Percentiles rank a stretch among this genome's conserved stretches.
These are phyloP conservation scores for Leptonema lineaticorne DNA, from an alignment of 1,140 invertebrate genomes.

Conservation along the genomic window DNA sequence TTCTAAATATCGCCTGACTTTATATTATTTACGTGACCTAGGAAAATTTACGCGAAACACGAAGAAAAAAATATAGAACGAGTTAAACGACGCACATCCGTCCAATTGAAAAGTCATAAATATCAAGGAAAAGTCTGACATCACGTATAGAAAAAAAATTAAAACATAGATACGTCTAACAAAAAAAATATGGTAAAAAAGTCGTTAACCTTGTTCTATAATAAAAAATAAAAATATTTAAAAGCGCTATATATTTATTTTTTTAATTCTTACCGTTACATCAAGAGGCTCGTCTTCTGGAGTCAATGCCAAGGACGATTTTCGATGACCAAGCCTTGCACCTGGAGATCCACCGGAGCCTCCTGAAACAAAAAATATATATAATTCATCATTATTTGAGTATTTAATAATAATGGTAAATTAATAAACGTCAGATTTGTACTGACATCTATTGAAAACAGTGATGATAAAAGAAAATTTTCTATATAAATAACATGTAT, in stretches of 20 bases:
- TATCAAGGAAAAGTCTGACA: slow-evolving; percentile 4
- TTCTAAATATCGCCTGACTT: too few species aligned
- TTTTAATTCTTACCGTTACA: slow-evolving; percentile 38
- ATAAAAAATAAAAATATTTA: neutral
- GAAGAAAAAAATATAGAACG: neutral
- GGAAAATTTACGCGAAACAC: too few species aligned
- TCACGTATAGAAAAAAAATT: neutral
- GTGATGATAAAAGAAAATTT: too few species aligned
- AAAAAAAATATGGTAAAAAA: neutral
- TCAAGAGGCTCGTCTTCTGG: slow-evolving; percentile 57
- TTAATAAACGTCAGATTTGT: too few species aligned
- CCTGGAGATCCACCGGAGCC: slow-evolving; percentile 38
- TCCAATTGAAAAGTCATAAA: neutral
- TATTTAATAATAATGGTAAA: neutral
- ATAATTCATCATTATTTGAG: neutral
- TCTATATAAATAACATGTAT: too few species aligned
- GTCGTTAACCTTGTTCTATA: slow-evolving; percentile 3
- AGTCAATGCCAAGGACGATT: slow-evolving; percentile 54
- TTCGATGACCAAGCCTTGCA: slow-evolving; percentile 47
- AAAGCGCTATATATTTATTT: neutral
- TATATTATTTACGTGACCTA: too few species aligned
- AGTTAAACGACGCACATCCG: neutral
- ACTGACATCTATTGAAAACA: too few species aligned
- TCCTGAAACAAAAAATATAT: slow-evolving; percentile 32
- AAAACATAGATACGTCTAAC: neutral